Evolutionary conservation across 2,797 vertebrate genomes (phyloP).

Genomic region (Eulemur mongoz): DNA sequence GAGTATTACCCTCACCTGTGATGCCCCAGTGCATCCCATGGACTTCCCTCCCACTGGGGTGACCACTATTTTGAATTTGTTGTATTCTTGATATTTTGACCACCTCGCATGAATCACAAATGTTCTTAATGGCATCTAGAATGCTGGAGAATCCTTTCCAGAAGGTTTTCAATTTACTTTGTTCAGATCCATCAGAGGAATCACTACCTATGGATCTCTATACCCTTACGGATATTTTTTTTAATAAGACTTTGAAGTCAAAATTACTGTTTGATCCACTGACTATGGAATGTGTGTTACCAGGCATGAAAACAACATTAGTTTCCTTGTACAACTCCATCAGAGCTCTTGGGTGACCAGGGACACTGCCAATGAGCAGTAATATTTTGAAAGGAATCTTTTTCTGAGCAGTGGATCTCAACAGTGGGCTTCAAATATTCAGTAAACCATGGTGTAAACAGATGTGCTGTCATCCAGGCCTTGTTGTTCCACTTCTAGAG

Average conservation of each 20-base stretch:
- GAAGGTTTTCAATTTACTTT: not conserved
- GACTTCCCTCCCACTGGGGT: not conserved
- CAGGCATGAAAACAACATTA: not conserved
- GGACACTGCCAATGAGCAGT: not conserved
- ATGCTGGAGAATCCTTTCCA: not conserved
- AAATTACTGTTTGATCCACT: not conserved
- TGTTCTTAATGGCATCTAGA: not conserved
- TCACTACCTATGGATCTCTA: not conserved
- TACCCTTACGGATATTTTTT: not conserved
- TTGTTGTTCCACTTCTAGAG: not conserved
- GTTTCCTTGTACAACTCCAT: not conserved
- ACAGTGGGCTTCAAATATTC: not conserved
- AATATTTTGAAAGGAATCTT: not conserved
- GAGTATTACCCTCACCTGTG: not conserved
- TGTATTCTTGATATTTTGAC: not conserved
- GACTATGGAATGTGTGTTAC: not conserved
- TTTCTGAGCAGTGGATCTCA: not conserved
- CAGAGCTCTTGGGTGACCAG: not conserved
- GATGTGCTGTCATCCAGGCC: not conserved
- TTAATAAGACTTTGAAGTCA: not conserved
- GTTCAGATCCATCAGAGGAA: not conserved
- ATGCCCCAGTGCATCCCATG: no score
- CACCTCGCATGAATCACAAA: not conserved
- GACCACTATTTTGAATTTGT: not conserved
- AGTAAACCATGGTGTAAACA: not conserved